Conservation (phyloP, 2,888 invertebrate species). For the Panorpa germanica region DNA sequence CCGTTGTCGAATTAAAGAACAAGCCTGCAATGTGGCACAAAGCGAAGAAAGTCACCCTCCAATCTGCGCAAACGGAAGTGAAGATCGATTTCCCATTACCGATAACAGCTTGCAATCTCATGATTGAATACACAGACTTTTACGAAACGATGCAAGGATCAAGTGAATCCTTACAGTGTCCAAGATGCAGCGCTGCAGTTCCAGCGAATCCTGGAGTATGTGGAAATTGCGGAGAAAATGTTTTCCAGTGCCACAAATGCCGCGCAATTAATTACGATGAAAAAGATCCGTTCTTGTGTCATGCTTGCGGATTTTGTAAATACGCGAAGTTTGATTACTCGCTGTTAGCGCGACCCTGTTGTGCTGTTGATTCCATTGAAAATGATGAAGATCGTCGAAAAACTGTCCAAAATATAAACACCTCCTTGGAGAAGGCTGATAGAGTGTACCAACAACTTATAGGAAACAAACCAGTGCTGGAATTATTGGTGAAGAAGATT, state of each 20-base stretch:
- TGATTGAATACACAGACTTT: conserved; percentile 97
- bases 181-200: conserved; percentile 89
- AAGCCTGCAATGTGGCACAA: conserved; percentile 94
- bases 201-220: conserved; percentile 96
- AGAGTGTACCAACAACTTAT: conserved; percentile 81
- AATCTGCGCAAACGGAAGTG: conserved; percentile 85
- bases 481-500: conserved; percentile 68
- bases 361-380: conserved; percentile 94
- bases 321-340: conserved; percentile 98
- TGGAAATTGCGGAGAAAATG: conserved; percentile 93
- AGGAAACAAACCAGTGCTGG: conserved; percentile 75
- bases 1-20: conserved; percentile 93
- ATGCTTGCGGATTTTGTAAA: conserved; percentile 97
- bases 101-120: conserved; percentile 92
- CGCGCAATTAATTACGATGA: conserved; percentile 98
- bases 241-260: conserved; percentile 98
- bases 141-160: conserved; percentile 90
- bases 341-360: conserved; percentile 76
- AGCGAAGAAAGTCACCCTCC: conserved; percentile 78
- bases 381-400: conserved; percentile 93
- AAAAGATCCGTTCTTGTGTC: conserved; percentile 96
- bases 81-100: conserved; percentile 95
- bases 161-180: conserved; percentile 87
- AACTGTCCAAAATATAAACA: conserved; percentile 80
- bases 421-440: conserved; percentile 84